These are phyloP conservation scores for Colistium nudipinnis DNA, from an alignment of 2,113 vertebrate species.

Conservation along the genomic window DNA sequence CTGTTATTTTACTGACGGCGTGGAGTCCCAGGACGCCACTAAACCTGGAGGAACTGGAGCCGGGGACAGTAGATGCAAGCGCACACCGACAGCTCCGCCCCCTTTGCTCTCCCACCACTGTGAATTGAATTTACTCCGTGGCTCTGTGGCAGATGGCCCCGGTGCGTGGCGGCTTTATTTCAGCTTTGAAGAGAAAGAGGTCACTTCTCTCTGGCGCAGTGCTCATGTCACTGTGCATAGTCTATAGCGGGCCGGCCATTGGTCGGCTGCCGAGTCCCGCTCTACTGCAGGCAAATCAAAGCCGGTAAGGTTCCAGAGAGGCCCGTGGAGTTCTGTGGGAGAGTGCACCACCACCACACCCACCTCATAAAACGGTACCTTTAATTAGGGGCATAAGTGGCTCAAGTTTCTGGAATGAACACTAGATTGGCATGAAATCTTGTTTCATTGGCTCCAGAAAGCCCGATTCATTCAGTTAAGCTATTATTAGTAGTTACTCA, in stretches of 20 bases:
- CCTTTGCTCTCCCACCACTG: constrained; percentile 1
- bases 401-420: background rate
- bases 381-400: background rate
- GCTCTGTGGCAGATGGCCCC: constrained; percentile 27
- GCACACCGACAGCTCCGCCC: constrained; percentile 12
- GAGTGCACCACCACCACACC: no score
- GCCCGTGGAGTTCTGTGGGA: background rate
- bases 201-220: background rate
- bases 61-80: constrained; percentile 8
- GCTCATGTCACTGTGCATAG: no score
- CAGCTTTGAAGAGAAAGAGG: constrained; percentile 23
- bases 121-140: constrained; percentile 15
- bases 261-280: background rate
- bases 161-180: constrained; percentile 21
- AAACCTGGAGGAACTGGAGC: constrained; percentile 22
- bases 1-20: constrained; percentile 49
- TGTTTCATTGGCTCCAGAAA: background rate
- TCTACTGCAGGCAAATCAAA: constrained; percentile 7
- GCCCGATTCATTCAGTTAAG: background rate
- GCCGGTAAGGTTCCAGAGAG: constrained; percentile 10
- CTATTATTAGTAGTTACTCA: background rate
- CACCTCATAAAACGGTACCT: background rate
- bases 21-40: constrained; percentile 54
- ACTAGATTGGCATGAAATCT: background rate
- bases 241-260: background rate